phyloP scores from a whole-genome alignment of 2,113 vertebrate species.

The Dasyurus viverrinus region DNA sequence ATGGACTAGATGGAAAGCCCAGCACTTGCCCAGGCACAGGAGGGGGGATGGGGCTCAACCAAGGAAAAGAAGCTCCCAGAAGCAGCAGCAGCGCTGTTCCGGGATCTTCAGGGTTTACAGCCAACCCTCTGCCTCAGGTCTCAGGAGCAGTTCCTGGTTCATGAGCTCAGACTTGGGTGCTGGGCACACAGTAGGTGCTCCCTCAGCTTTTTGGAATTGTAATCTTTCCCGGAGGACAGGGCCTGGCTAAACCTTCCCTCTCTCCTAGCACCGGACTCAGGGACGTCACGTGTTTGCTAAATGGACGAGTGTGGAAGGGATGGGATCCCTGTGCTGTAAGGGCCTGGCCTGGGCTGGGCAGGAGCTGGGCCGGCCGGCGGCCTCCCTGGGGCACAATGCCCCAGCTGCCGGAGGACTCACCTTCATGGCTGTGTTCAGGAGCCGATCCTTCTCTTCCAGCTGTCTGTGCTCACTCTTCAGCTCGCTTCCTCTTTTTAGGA shows the following conservation, averaged over 20 bases:
- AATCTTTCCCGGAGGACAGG: background rate
- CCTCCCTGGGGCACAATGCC: background rate
- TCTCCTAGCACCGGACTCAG: background rate
- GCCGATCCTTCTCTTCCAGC: constrained; percentile 91
- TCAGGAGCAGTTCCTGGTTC: background rate
- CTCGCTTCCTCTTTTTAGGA: constrained; percentile 91
- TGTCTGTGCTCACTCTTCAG: constrained; percentile 91
- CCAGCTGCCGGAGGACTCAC: no score
- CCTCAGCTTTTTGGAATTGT: background rate
- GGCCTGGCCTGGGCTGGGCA: background rate
- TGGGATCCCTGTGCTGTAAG: accelerated
- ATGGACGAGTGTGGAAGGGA: background rate
- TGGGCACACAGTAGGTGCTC: background rate
- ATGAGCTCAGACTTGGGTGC: background rate
- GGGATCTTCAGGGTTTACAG: background rate
- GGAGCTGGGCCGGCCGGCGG: no score
- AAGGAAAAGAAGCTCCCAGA: background rate
- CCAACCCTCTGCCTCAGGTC: background rate
- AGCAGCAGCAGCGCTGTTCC: background rate
- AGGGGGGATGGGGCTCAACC: background rate
- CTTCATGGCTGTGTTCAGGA: constrained; percentile 87
- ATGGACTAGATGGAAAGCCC: background rate
- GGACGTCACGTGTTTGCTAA: background rate
- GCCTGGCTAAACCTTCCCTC: background rate
- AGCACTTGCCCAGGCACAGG: background rate